Percentiles rank a stretch among this genome's conserved stretches.
Evolutionary conservation across 2,113 vertebrate genomes (phyloP).

Genomic region (Marmota flaviventris): DNA sequence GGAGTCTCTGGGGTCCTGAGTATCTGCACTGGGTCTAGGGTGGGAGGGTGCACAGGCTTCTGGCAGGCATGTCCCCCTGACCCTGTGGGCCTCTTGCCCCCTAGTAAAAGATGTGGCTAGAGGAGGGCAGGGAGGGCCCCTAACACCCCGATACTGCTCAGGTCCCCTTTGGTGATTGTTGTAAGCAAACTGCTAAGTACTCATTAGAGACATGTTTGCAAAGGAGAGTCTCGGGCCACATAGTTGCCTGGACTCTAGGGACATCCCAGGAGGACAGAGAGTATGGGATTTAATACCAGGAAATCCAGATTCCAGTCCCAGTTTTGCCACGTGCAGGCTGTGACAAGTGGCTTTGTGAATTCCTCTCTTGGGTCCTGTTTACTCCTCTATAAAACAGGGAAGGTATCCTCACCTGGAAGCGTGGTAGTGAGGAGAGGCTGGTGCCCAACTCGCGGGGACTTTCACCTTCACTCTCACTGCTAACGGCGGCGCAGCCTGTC

Average conservation of each 20-base stretch:
- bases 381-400: conserved; percentile 8
- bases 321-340: neutral
- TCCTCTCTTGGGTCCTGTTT: neutral
- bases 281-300: neutral
- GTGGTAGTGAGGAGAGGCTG: neutral
- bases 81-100: neutral
- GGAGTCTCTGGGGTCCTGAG: neutral
- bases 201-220: neutral
- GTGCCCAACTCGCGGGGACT: neutral
- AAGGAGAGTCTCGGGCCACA: neutral
- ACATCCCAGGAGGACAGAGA: neutral
- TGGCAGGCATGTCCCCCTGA: neutral
- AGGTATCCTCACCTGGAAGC: neutral
- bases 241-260: neutral
- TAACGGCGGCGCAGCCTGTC: no score
- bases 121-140: neutral
- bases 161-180: neutral
- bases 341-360: neutral
- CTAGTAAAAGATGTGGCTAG: neutral
- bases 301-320: neutral
- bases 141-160: neutral
- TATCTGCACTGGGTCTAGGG: neutral
- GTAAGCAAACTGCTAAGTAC: neutral
- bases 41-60: neutral
- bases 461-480: no score